phyloP scores from a whole-genome alignment of 1,140 invertebrate species.

The Pseudomyrmex flavicornis region DNA sequence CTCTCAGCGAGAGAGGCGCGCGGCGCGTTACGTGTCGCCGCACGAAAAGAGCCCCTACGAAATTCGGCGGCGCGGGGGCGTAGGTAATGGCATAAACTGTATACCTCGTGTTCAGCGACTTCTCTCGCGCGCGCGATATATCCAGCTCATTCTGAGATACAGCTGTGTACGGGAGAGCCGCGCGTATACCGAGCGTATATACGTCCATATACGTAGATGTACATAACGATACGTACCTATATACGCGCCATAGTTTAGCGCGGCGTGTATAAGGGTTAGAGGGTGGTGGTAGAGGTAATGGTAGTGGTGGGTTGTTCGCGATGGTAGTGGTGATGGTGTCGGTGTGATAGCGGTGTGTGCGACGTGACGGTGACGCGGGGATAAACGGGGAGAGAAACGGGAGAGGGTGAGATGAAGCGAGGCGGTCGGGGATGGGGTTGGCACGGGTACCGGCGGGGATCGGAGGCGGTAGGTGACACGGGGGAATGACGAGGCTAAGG shows the following conservation, averaged over 20 bases:
- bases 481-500: constrained; percentile 69
- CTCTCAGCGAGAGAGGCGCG: constrained; percentile 21
- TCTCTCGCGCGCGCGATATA: constrained; percentile 75
- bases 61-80: constrained; percentile 77
- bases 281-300: constrained; percentile 69
- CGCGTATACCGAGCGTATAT: constrained; percentile 50
- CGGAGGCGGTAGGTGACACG: constrained; percentile 67
- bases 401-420: constrained; percentile 54
- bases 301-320: constrained; percentile 51
- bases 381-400: constrained; percentile 52
- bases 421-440: constrained; percentile 56
- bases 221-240: constrained; percentile 56
- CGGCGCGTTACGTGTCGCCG: constrained; percentile 57
- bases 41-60: constrained; percentile 68
- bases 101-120: constrained; percentile 75
- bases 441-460: constrained; percentile 30
- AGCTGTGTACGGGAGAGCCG: constrained; percentile 62
- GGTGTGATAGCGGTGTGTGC: constrained; percentile 31
- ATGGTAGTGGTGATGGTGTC: constrained; percentile 61
- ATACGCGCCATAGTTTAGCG: constrained; percentile 75
- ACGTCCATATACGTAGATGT: constrained; percentile 43
- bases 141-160: constrained; percentile 78
- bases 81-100: constrained; percentile 79
- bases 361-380: constrained; percentile 66
- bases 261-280: constrained; percentile 73